These are phyloP conservation scores for Criorhina ranunculi DNA, from an alignment of 2,888 invertebrate species.

Conservation along the genomic window DNA sequence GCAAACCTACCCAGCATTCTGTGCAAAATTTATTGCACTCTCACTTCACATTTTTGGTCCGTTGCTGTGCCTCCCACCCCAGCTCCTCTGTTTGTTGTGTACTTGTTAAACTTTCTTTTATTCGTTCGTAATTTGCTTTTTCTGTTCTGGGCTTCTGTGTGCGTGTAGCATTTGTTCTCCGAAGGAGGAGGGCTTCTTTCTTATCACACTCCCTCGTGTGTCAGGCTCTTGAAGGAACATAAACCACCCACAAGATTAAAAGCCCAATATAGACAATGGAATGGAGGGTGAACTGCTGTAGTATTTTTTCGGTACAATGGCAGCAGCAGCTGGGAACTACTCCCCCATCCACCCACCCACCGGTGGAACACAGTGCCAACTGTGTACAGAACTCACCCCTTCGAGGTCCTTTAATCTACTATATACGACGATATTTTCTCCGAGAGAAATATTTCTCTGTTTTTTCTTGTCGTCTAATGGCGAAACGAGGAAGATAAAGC, in stretches of 20 bases:
- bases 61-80: background rate
- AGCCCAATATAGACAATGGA: constrained; percentile 83
- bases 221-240: constrained; percentile 68
- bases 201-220: constrained; percentile 48
- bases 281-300: constrained; percentile 79
- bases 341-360: constrained; percentile 32
- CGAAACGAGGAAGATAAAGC: constrained; percentile 65
- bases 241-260: constrained; percentile 83
- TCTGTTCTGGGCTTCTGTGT: constrained; percentile 51
- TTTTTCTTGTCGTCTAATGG: constrained; percentile 62
- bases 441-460: constrained; percentile 57
- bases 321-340: constrained; percentile 63
- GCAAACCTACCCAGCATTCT: constrained; percentile 48
- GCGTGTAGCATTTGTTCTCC: constrained; percentile 41
- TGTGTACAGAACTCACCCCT: constrained; percentile 61
- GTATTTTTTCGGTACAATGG: constrained; percentile 27
- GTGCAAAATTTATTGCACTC: constrained; percentile 75
- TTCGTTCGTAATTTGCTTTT: constrained; percentile 73
- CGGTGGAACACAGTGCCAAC: constrained; percentile 21
- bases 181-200: constrained; percentile 9
- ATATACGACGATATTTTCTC: constrained; percentile 43
- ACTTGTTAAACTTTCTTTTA: constrained; percentile 75
- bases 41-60: constrained; percentile 48
- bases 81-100: constrained; percentile 42
- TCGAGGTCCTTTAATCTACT: constrained; percentile 67